A percentile compares a stretch with the other conserved stretches of the same genome.
Evolutionary conservation across 2,797 vertebrate species (phyloP).

Genomic region (Pachyuromys duprasi): DNA sequence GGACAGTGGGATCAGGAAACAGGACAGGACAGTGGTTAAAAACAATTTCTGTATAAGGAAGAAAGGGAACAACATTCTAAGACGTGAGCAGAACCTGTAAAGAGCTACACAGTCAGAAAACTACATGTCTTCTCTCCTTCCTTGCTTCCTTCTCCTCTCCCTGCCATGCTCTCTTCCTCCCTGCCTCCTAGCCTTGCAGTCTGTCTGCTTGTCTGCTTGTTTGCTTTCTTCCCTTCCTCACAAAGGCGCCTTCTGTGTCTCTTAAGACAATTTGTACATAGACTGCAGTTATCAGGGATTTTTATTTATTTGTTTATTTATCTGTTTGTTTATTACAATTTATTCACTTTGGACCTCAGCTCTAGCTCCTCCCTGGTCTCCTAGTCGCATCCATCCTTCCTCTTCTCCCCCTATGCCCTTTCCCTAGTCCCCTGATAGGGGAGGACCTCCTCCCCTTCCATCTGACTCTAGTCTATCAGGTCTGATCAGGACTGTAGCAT

Average conservation of each 20-base stretch:
- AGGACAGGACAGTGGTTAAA: neutral
- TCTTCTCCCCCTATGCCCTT: no score
- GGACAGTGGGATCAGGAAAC: neutral
- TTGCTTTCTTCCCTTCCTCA: neutral
- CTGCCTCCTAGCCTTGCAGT: neutral
- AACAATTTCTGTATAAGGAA: neutral
- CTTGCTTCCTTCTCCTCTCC: neutral
- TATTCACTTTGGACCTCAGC: no score
- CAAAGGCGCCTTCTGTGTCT: neutral
- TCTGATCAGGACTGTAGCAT: no score
- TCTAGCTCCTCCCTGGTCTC: no score
- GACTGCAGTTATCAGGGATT: neutral
- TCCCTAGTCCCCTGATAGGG: no score
- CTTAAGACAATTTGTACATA: neutral
- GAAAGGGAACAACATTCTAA: neutral
- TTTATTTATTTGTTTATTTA: neutral
- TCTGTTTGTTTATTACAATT: no score
- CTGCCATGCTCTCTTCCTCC: neutral
- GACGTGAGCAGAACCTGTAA: neutral
- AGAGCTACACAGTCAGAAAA: neutral
- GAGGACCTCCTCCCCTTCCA: no score
- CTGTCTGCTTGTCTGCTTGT: neutral
- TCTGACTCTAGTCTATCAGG: no score
- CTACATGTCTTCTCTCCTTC: neutral
- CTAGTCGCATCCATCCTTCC: no score